A percentile compares a stretch with the other conserved stretches of the same genome.
These are phyloP conservation scores for Rhagophthalmus giganteus DNA, from an alignment of 2,888 invertebrate genomes.

Conservation along the genomic window DNA sequence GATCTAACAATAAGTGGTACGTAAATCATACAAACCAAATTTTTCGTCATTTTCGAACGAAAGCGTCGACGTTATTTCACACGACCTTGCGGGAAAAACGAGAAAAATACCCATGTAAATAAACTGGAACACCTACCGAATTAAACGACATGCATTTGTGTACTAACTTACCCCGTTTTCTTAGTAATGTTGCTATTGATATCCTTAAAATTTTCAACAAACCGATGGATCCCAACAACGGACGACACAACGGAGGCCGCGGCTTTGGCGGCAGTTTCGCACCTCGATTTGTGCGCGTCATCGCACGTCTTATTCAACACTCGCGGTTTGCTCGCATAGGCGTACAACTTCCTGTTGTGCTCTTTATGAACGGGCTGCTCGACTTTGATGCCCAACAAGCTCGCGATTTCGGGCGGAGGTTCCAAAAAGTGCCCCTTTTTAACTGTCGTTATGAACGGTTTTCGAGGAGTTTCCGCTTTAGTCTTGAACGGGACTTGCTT, in stretches of 20 bases:
- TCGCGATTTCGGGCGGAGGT: conserved; percentile 73
- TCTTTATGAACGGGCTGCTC: conserved; percentile 31
- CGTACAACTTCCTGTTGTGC: conserved; percentile 62
- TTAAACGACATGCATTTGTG: no score
- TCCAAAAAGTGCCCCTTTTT: conserved; percentile 77
- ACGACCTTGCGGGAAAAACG: no score
- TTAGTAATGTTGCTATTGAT: conserved; percentile 36
- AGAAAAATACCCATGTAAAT: no score
- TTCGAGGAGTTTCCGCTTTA: conserved; percentile 42
- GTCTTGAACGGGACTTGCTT: conserved; percentile 39
- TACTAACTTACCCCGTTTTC: conserved; percentile 37
- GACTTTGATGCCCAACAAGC: conserved; percentile 61
- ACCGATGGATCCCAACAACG: conserved; percentile 39
- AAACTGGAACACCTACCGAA: no score
- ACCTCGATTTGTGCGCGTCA: conserved; percentile 47
- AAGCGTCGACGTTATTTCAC: no score
- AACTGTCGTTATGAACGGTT: conserved; percentile 79
- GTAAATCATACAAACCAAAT: no score
- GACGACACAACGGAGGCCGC: conserved; percentile 46
- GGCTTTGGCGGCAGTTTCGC: conserved; percentile 51
- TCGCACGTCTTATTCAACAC: conserved; percentile 52
- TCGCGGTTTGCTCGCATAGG: conserved; percentile 68
- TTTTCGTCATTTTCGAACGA: no score
- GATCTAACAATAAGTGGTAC: no score
- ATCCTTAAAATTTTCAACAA: conserved; percentile 33